Evolutionary conservation across 2,888 invertebrate genomes (phyloP).

Genomic region (Cantharis lateralis): DNA sequence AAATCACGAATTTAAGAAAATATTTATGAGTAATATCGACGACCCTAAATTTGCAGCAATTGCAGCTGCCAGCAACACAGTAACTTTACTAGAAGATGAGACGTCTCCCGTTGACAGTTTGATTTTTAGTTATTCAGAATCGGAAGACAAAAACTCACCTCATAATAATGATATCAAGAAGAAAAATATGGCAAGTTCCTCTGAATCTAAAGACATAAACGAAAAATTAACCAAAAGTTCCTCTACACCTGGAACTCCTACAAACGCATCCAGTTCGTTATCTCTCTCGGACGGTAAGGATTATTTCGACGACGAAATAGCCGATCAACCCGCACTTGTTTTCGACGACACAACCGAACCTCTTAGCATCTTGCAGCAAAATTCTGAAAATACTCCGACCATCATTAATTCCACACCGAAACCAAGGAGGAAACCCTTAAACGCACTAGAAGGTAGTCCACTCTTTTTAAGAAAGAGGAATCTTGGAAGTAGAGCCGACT

Average conservation of each 20-base stretch:
- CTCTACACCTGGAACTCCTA: conserved; percentile 76
- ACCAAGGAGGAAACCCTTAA: conserved; percentile 46
- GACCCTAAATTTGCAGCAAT: conserved; percentile 77
- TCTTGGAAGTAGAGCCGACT: conserved; percentile 60
- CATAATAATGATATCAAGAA: conserved; percentile 53
- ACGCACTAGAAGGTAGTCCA: conserved; percentile 55
- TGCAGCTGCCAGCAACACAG: conserved; percentile 70
- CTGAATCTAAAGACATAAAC: conserved; percentile 59
- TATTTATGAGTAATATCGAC: conserved; percentile 68
- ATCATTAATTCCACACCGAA: conserved; percentile 52
- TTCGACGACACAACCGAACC: conserved; percentile 64
- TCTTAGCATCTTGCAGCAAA: conserved; percentile 37
- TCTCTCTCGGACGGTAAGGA: conserved; percentile 83
- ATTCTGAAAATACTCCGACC: conserved; percentile 48
- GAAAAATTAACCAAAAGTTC: conserved; percentile 55
- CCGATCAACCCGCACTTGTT: conserved; percentile 84
- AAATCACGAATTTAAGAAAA: conserved; percentile 52
- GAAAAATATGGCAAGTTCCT: conserved; percentile 40
- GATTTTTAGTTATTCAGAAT: conserved; percentile 70
- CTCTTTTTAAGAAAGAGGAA: conserved; percentile 43
- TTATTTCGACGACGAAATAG: conserved; percentile 88
- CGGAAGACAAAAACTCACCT: conserved; percentile 56
- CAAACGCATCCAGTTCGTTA: conserved; percentile 75
- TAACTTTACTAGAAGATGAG: conserved; percentile 77
- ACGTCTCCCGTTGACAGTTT: conserved; percentile 83